A percentile compares a stretch with the other conserved stretches of the same genome.
These are phyloP conservation scores for Channa argus DNA, from an alignment of 2,113 vertebrate species.

Conservation along the genomic window DNA sequence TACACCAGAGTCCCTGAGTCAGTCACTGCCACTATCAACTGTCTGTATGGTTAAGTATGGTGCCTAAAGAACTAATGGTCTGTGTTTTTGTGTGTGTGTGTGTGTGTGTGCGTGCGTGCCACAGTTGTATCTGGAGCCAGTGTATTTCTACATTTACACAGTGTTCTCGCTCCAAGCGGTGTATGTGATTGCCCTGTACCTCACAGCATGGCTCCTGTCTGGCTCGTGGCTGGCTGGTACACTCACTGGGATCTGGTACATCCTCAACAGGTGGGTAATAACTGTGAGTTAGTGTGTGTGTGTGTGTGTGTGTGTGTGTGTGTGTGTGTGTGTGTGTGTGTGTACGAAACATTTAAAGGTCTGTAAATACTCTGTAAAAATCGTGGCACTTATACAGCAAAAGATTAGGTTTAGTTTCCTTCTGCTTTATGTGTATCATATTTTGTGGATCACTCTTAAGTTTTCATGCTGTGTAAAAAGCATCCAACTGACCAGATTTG, in stretches of 20 bases:
- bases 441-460: background rate
- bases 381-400: background rate
- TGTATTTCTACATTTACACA: constrained; percentile 99
- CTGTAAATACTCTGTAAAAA: background rate
- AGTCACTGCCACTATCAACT: constrained; percentile 19
- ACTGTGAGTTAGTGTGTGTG: background rate
- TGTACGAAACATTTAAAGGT: background rate
- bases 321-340: background rate
- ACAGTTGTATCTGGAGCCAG: constrained; percentile 93
- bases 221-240: constrained; percentile 93
- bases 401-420: background rate
- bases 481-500: background rate
- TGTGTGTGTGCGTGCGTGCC: constrained; percentile 56
- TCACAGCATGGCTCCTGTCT: constrained; percentile 95
- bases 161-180: constrained; percentile 95
- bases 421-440: background rate
- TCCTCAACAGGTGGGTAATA: constrained; percentile 90
- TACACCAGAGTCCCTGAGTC: constrained; percentile 29
- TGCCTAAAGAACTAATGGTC: constrained; percentile 39
- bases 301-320: background rate
- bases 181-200: constrained; percentile 92
- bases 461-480: background rate
- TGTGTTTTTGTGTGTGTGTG: constrained; percentile 39
- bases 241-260: constrained; percentile 92
- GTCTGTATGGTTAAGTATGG: constrained; percentile 11